Conservation (phyloP, 2,797 vertebrate genomes). For the Toxotes lorentzi region DNA sequence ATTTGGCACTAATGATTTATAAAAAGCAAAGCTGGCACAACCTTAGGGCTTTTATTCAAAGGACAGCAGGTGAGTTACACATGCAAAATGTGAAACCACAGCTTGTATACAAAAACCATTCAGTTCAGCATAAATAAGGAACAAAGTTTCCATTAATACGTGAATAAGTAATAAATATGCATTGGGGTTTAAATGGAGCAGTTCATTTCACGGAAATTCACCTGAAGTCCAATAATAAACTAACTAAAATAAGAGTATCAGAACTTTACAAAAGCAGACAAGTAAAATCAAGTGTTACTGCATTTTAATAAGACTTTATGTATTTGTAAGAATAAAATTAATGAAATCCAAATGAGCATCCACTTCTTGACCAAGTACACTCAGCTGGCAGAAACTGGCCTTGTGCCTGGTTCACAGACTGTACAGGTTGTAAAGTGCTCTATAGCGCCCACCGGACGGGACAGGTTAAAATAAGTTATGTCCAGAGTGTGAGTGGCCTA, state of each 20-base stretch:
- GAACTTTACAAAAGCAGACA: neutral
- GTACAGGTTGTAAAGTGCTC: slow-evolving; percentile 9
- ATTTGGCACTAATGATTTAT: no score
- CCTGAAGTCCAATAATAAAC: neutral
- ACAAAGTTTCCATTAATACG: no score
- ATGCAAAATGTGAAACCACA: no score
- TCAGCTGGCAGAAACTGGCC: neutral
- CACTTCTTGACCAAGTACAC: neutral
- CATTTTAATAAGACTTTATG: neutral
- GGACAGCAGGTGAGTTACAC: no score
- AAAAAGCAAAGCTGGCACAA: no score
- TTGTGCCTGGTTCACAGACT: neutral
- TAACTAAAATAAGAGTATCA: neutral
- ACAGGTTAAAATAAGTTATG: neutral
- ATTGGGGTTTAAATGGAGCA: no score
- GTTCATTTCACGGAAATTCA: no score
- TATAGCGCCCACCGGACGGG: slow-evolving; percentile 11
- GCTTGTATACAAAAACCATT: no score
- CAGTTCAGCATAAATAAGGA: no score
- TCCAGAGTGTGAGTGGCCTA: neutral
- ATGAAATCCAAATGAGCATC: neutral
- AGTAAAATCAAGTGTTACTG: no score
- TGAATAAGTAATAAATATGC: no score
- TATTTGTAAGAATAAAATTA: neutral
- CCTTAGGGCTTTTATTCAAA: no score